Evolutionary conservation across 1,140 invertebrate species (phyloP), one percentile per base, ranked within the genome.

Genomic region (Homarus americanus): DNA sequence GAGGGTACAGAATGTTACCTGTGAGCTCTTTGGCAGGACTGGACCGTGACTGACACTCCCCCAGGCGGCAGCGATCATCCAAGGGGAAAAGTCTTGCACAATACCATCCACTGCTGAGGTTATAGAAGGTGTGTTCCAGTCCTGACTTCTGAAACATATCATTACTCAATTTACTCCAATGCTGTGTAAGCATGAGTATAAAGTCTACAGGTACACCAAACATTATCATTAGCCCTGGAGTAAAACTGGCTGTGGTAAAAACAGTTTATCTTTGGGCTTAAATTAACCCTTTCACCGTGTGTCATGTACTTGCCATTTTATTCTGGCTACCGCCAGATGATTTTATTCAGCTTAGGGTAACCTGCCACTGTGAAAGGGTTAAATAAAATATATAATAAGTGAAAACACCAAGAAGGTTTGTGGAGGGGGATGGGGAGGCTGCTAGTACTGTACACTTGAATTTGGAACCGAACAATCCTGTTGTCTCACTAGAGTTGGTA

Each of bases 61-160:
- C 85, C 2, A 58, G 4, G 0, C 44, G 72, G 24, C 85, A 87
- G 44, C 85, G 73, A 5, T 87, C 73, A n/a, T 87, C 85, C 2
- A 36, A n/a, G 1, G 85, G 85, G 0, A 53, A 79, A n/a, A 87
- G 73, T 1, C 85, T 44, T 0, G 75, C 85, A 40, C 85, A 87
- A 34, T 87, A 87, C 73, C 75, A 87, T 2, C 85, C 85, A 17
- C 75, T 63, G 34, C 49, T 79, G 9, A 87, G 75, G 85, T 87
- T 79, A 17, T 38, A 0, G 73, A 79, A 87, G 20, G 44, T 63
- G 44, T 87, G 63, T 9, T 36, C n/a, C 7, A 69, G 32, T 69
- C 73, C 63, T 0, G 5, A 49, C 38, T n/a, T 2, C 15, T 72
- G 15, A 12, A 9, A 72, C 28, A 4, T 72, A 4, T 4, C 34